Evolutionary conservation across 2,888 invertebrate genomes (phyloP), one percentile per base, ranked within the genome.

Genomic region (Toxonevra muliebris): DNA sequence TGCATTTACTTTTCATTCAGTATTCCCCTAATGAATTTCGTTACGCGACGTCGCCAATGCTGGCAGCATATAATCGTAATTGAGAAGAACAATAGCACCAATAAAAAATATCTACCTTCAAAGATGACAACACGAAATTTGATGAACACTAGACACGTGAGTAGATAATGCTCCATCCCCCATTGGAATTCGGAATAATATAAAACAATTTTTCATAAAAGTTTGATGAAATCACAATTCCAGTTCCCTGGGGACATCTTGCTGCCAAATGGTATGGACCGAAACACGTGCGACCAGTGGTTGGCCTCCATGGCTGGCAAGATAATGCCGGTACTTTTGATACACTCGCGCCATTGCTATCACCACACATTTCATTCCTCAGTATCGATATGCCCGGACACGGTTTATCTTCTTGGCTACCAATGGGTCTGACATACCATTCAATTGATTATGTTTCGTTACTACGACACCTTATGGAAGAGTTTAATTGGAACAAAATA

Each of bases 221-320:
- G 75, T 86, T 83, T 10, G 88, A 90, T 80, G 92, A 92, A 86
- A 86, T 92, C n/a, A 84, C 87, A 76, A 90, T 92, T 60, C 88
- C 89, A 54, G 88, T 91, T 0, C 89, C 90, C 54, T 92, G 90
- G 89, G 92, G 92, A 0, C 88, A 90, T 74, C 74, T 92, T 20
- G 86, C 91, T 1, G 92, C 89, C 1, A 92, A 91, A 82, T 87
- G 90, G 85, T 93, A 92, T 90, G 92, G 92, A 12, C 87, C 87
- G 3, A 87, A 87, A 71, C 85, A 89, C 70, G 86, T 87, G 17
- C 87, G 90, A 59, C 92, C 92, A 0, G 87, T 93, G 68, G 79
- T 93, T 41, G 90, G 90, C 1, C 77, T 93, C n/a, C 93, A 93
- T 78, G 93, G 93, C 0, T 75, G 75, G 75, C 75, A 74, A 45